Conservation (phyloP, 2,888 invertebrate genomes). For the Eristalinus aeneus region DNA sequence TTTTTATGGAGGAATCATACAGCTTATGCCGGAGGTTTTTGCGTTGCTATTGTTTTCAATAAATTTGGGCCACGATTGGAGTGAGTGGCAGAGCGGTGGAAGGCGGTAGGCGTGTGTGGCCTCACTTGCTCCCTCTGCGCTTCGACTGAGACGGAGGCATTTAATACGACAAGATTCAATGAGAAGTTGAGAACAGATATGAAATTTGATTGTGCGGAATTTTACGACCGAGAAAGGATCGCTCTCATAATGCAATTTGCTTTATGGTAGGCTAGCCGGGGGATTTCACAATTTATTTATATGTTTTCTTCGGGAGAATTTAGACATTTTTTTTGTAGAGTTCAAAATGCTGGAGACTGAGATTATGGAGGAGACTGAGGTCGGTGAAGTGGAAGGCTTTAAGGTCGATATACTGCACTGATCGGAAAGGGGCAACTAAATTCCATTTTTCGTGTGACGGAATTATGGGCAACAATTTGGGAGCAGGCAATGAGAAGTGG, state of each 20-base stretch:
- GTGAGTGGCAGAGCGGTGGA: background rate
- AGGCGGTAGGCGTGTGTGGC: background rate
- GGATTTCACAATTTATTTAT: background rate
- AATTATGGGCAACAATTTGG: background rate
- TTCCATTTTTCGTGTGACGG: background rate
- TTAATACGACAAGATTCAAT: background rate
- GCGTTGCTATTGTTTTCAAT: background rate
- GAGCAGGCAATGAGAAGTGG: background rate
- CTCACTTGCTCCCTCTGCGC: background rate
- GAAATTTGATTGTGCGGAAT: slow-evolving; percentile 34
- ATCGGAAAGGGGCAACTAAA: background rate
- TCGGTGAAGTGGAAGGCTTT: too few relatives aligned
- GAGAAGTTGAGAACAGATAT: slow-evolving; percentile 35
- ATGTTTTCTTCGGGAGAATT: background rate
- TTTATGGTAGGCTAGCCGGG: background rate
- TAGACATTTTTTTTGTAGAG: background rate
- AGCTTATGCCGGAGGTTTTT: background rate
- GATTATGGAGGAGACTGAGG: too few relatives aligned
- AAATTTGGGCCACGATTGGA: background rate
- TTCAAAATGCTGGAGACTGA: background rate
- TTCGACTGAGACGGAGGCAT: background rate
- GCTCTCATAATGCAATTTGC: background rate
- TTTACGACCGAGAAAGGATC: slow-evolving; percentile 17
- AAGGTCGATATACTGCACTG: too few relatives aligned
- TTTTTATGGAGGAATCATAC: background rate